A percentile compares a stretch with the other conserved stretches of the same genome.
Evolutionary conservation across 1,140 invertebrate genomes (phyloP).

Genomic region (Diabrotica undecimpunctata): DNA sequence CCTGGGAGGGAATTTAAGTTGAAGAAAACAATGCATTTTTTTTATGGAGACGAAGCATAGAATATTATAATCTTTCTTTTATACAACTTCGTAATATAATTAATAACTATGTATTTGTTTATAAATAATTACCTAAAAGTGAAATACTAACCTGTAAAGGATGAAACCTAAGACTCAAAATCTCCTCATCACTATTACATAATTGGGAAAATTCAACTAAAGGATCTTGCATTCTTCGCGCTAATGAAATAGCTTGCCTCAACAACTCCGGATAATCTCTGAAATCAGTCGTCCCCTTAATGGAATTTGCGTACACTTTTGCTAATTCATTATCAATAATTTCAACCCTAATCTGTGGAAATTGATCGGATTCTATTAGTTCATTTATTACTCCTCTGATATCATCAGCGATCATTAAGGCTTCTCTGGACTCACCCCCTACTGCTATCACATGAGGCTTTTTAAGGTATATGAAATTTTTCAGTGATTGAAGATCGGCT

Average conservation of each 20-base stretch:
- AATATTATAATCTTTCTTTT: background rate
- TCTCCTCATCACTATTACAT: slow-evolving; percentile 93
- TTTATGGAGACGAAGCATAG: background rate
- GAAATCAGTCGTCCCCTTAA: slow-evolving; percentile 82
- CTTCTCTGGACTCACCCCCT: slow-evolving; percentile 86
- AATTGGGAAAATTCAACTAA: slow-evolving; percentile 94
- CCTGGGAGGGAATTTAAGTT: too few relatives aligned
- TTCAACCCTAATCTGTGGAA: slow-evolving; percentile 83
- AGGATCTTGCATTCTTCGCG: slow-evolving; percentile 90
- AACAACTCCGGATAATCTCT: slow-evolving; percentile 85
- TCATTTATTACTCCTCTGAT: slow-evolving; percentile 72
- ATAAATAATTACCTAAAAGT: background rate
- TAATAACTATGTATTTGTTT: background rate
- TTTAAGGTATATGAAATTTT: slow-evolving; percentile 83
- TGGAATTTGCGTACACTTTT: slow-evolving; percentile 86
- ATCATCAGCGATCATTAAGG: slow-evolving; percentile 81
- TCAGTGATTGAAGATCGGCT: slow-evolving; percentile 75
- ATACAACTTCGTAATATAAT: background rate
- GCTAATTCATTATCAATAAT: slow-evolving; percentile 91
- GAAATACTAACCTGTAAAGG: slow-evolving; percentile 62
- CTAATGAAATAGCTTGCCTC: slow-evolving; percentile 88
- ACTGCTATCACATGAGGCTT: slow-evolving; percentile 93
- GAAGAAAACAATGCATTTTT: background rate
- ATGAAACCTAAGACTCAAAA: slow-evolving; percentile 90
- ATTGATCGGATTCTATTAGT: slow-evolving; percentile 81